These are phyloP conservation scores for Scolopax bukidnonensis DNA, from an alignment of 2,797 vertebrate genomes.

Conservation along the genomic window DNA sequence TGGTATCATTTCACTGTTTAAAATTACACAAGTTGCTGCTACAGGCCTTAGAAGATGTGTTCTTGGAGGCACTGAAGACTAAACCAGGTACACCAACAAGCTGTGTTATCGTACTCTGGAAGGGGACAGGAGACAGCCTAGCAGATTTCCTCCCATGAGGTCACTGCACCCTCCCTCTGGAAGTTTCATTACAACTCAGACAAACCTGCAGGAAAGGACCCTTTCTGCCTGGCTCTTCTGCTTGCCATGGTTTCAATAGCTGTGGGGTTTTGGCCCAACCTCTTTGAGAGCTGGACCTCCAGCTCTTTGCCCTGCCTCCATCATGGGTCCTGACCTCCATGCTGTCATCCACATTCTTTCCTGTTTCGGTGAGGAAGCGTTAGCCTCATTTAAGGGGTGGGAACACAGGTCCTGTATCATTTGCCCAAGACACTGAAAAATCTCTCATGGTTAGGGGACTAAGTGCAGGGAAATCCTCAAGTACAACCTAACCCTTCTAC, in stretches of 20 bases:
- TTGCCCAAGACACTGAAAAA: not conserved
- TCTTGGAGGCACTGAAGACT: not conserved
- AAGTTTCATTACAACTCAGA: not conserved
- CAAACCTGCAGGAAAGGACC: rapidly evolving
- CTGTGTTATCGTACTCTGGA: not conserved
- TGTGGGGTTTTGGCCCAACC: not conserved
- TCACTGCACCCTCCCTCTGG: not conserved
- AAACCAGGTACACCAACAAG: not conserved
- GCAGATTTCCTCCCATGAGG: not conserved
- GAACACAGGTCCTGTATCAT: not conserved
- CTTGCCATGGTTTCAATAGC: not conserved
- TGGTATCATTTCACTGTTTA: not conserved
- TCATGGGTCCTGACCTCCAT: not conserved
- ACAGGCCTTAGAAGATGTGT: not conserved
- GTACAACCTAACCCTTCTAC: not conserved
- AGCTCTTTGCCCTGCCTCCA: not conserved
- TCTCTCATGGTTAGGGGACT: not conserved
- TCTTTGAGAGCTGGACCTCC: not conserved
- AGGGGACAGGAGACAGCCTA: not conserved
- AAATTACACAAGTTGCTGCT: not conserved
- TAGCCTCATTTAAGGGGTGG: not conserved
- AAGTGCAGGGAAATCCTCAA: not conserved
- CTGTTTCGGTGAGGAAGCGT: not conserved
- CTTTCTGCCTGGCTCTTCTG: not conserved
- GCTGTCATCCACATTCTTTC: not conserved